Base-by-base conservation (phyloP, 2,888 invertebrate species). In the Aporophyla nigra region DNA sequence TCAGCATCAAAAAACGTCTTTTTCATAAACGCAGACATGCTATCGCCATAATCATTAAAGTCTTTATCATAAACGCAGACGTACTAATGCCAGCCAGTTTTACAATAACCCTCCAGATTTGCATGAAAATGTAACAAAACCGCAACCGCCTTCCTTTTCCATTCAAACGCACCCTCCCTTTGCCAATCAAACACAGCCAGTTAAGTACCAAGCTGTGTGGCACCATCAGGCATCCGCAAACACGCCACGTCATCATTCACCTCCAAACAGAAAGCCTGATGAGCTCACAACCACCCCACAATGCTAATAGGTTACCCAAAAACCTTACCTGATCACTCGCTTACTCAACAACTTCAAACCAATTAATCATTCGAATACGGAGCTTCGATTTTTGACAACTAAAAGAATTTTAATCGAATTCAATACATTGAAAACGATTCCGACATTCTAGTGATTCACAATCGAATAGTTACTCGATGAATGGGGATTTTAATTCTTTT, bases 291-390 rank as follows among this genome's bases (percentile, higher is more conserved):
- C 89, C 89, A 87, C 82, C 88, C 86, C 87, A 88, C 87, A 90
- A 92, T 91, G 90, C 91, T 93, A 93, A 93, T 92, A 88, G 91
- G 90, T 80, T 82, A 83, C 86, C 83, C 87, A 79, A 90, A n/a
- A 88, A 49, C 71, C 85, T 74, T 91, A 89, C 90, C 89, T 89
- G 89, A 74, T 87, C 87, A 87, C 81, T 83, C 79, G 83, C 86
- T 89, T 86, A 90, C 88, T 90, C 91, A 89, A 90, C 90, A 89
- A 88, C 90, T 91, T 90, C 86, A 75, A 88, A 79, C 78, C 92
- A 90, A 94, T 94, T 93, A 93, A 93, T 93, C 93, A 93, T 91
- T 83, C 78, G 76, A 53, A 78, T 86, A 90, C 88, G 83, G 79
- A 90, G 62, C 81, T 88, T 89, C 87, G 82, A 87, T 90, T 90